phyloP scores from a whole-genome alignment of 2,888 invertebrate genomes.

The Mythimna impura region DNA sequence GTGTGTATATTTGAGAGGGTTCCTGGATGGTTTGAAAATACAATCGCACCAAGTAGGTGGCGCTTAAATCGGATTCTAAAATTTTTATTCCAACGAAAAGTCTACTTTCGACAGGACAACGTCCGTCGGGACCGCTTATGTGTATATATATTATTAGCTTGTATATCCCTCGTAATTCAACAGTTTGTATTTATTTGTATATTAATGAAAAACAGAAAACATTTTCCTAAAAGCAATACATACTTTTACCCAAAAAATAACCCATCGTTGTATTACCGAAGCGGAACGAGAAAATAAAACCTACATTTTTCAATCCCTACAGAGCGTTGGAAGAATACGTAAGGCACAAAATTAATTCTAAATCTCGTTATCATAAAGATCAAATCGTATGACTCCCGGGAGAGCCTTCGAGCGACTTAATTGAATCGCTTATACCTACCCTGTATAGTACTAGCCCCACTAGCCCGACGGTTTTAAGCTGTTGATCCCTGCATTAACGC shows the following conservation, averaged over 20 bases:
- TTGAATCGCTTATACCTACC: not conserved
- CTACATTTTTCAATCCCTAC: not conserved
- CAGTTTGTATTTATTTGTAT: no score
- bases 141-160: no score
- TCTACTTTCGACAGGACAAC: no score
- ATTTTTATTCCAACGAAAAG: no score
- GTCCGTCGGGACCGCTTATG: no score
- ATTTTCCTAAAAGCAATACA: not conserved
- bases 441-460: not conserved
- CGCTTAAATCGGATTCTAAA: no score
- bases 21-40: no score
- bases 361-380: slow-evolving; percentile 13
- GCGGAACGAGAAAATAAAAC: not conserved
- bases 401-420: not conserved
- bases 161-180: no score
- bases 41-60: no score
- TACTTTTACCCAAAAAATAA: no score
- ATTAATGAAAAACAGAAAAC: not conserved
- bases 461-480: not conserved
- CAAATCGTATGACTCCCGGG: not conserved
- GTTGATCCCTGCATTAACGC: no score
- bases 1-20: no score
- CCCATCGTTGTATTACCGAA: not conserved
- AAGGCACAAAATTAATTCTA: slow-evolving; percentile 20
- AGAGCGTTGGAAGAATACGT: slow-evolving; percentile 12